phyloP scores from a whole-genome alignment of 2,888 invertebrate genomes.

The Ceriagrion tenellum region DNA sequence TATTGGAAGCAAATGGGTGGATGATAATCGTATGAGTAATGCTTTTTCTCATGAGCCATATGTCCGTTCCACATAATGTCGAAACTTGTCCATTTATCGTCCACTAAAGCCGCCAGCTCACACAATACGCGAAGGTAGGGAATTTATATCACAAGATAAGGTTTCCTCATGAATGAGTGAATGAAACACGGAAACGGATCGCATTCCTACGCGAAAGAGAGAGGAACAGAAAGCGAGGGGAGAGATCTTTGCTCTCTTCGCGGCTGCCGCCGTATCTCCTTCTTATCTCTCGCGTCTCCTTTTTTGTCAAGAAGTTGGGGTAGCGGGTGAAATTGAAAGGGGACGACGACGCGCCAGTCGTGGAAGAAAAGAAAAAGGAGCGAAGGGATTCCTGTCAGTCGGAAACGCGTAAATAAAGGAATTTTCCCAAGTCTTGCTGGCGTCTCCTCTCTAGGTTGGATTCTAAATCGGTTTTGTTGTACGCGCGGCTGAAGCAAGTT shows the following conservation, averaged over 20 bases:
- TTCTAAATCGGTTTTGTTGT: conserved; percentile 22
- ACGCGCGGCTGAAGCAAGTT: not conserved
- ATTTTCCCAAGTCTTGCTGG: not conserved
- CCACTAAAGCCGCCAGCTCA: not conserved
- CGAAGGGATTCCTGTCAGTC: conserved; percentile 12
- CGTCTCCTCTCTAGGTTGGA: not conserved
- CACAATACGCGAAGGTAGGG: not conserved
- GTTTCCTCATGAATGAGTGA: conserved; percentile 3
- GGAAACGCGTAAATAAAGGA: conserved; percentile 28
- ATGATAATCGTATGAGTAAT: too few relatives aligned
- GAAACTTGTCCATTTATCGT: too few relatives aligned
- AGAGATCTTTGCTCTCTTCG: not conserved
- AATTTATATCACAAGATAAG: not conserved
- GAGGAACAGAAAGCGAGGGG: not conserved
- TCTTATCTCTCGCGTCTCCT: not conserved
- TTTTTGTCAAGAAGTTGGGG: too few relatives aligned
- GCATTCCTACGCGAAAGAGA: not conserved
- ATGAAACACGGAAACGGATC: conserved; percentile 13
- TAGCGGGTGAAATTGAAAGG: too few relatives aligned
- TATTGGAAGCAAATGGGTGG: too few relatives aligned
- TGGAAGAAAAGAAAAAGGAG: not conserved
- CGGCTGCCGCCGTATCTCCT: not conserved
- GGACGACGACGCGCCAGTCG: not conserved
- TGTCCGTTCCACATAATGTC: too few relatives aligned
- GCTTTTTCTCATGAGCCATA: too few relatives aligned